These are phyloP conservation scores for Babyrousa celebensis DNA, from an alignment of 2,797 vertebrate genomes.

Conservation along the genomic window DNA sequence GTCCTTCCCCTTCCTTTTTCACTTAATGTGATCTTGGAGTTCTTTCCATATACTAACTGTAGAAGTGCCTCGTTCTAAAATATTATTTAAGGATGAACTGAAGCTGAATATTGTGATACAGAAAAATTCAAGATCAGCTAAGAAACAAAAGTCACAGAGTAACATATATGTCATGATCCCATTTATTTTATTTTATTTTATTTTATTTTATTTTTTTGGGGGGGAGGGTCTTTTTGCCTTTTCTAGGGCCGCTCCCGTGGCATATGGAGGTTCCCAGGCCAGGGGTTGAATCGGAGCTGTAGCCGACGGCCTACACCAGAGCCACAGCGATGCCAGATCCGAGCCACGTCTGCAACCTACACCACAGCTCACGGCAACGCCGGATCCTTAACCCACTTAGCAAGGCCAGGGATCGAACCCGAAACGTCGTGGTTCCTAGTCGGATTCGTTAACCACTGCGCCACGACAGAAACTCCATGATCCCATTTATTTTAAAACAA, in stretches of 20 bases:
- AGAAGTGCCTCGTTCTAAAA: slow-evolving; percentile 18
- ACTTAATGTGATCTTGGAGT: background rate
- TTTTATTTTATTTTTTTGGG: background rate
- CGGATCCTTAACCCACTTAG: no score
- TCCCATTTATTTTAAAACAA: slow-evolving; percentile 1
- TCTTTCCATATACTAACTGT: background rate
- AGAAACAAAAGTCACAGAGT: slow-evolving; percentile 5
- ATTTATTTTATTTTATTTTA: background rate
- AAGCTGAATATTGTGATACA: background rate
- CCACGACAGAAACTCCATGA: background rate
- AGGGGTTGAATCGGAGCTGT: no score
- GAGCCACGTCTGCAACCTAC: no score
- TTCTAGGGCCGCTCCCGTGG: no score
- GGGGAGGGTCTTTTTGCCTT: no score
- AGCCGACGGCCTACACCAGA: no score
- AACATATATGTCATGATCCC: background rate
- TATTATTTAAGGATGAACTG: background rate
- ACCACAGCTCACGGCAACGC: no score
- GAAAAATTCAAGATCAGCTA: background rate
- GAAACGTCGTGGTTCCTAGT: no score
- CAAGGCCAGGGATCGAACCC: no score
- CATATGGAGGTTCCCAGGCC: no score
- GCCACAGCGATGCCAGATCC: no score
- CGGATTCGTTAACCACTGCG: no score
- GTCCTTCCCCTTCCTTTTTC: background rate